A percentile compares a stretch with the other conserved stretches of the same genome.
Conservation (phyloP, 2,888 invertebrate genomes). For the Oligia fasciuncula region DNA sequence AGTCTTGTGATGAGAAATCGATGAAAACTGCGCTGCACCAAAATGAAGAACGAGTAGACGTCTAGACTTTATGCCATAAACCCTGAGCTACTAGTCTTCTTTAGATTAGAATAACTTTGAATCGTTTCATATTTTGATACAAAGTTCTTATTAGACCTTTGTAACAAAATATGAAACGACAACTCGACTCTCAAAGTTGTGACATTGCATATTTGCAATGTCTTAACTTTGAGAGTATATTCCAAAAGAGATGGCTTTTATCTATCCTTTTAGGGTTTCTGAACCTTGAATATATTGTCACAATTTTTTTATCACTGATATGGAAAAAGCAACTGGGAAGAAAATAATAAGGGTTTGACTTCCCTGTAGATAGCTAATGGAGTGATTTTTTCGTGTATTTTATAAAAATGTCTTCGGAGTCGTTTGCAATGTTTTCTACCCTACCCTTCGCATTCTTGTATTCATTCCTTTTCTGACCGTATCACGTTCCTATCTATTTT, state of each 20-base stretch:
- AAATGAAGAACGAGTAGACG: constrained; percentile 50
- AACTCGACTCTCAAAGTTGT: too few species aligned
- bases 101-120: constrained; percentile 36
- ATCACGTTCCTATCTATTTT: constrained; percentile 51
- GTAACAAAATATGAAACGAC: too few species aligned
- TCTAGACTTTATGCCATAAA: constrained; percentile 61
- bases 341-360: constrained; percentile 55
- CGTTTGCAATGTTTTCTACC: constrained; percentile 44
- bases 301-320: constrained; percentile 34
- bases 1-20: constrained; percentile 63
- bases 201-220: background rate
- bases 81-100: constrained; percentile 28
- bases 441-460: constrained; percentile 47
- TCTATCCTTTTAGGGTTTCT: constrained; percentile 28
- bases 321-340: constrained; percentile 34
- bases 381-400: constrained; percentile 57
- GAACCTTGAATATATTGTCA: constrained; percentile 44
- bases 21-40: constrained; percentile 52
- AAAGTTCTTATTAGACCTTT: constrained; percentile 6
- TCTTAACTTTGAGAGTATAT: constrained; percentile 19
- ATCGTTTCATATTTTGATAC: constrained; percentile 34
- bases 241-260: constrained; percentile 11
- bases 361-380: constrained; percentile 50
- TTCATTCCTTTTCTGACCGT: constrained; percentile 52
- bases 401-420: constrained; percentile 55